Evolutionary conservation across 2,113 vertebrate species (phyloP), one percentile per base, ranked within the genome.

Genomic region (Accipiter cooperii): DNA sequence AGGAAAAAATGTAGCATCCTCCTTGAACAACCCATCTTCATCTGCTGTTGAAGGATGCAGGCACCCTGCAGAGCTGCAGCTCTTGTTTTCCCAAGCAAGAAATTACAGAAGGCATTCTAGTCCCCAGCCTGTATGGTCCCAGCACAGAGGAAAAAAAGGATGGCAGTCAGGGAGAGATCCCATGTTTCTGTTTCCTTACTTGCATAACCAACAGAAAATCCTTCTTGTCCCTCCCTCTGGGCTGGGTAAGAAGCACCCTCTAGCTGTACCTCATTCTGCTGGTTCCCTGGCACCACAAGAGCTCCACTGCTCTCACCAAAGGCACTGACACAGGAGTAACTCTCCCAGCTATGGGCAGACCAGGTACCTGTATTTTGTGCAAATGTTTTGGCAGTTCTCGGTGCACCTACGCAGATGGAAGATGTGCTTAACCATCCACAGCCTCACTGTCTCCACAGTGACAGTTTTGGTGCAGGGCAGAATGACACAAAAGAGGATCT

Each of bases 201-300:
- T 6, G 46, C 1, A 15, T 34, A 31, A 13, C 60, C 36, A 55
- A 18, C 20, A 40, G 55, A 38, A 31, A 55, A 20, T 0, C 42
- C 34, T 5, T 9, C 22, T 6, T 2, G 31, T 21, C 19, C 20
- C 49, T 14, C 19, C 8, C 36, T 3, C 61, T 60, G 73, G 40
- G 44, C 77, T 78, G 84, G 77, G 44, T 49, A 38, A 82, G 94
- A 86, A 96, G 94, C 70, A 75, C 92, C 61, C 94, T 95, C 91
- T 65, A 57, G 29, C 52, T 6, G 84, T 51, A 22, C 21, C 54
- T 91, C 31, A 6, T 26, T 51, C 75, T 73, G 17, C 36, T 38
- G 24, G 4, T 34, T 74, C 38, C 83, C 44, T 29, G 52, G 31
- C 31, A 33, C 54, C 0, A 2, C 26, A 44, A 28, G 40, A 33